phyloP scores from a whole-genome alignment of 2,888 invertebrate genomes.

The Orgyia antiqua region DNA sequence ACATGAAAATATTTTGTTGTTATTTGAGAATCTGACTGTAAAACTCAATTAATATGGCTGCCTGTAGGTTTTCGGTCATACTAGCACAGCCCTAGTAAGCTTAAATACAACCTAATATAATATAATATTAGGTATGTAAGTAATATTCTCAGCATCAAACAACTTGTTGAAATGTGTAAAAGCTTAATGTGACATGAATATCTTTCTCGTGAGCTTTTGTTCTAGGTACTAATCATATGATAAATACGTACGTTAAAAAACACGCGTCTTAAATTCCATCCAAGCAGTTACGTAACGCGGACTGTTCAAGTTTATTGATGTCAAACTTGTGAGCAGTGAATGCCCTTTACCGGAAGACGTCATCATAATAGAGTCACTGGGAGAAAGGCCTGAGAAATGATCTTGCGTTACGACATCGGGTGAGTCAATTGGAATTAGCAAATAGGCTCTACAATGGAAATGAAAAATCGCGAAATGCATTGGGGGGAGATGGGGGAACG shows the following conservation, averaged over 20 bases:
- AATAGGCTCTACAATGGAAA: constrained; percentile 60
- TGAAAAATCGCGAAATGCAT: constrained; percentile 73
- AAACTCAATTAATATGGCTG: no score
- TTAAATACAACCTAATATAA: no score
- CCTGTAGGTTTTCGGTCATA: no score
- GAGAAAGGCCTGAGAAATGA: constrained; percentile 62
- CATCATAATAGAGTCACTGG: constrained; percentile 29
- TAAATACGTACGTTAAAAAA: constrained; percentile 8
- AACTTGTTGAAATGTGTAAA: no score
- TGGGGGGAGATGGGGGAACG: constrained; percentile 29
- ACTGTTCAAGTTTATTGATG: constrained; percentile 28
- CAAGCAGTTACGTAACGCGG: constrained; percentile 14
- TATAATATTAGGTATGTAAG: no score
- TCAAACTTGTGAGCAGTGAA: constrained; percentile 36
- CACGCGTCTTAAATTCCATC: constrained; percentile 6
- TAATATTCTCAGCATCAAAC: no score
- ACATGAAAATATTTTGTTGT: no score
- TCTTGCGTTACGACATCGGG: constrained; percentile 57
- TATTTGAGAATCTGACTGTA: no score
- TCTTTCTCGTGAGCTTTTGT: no score
- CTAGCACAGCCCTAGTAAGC: no score
- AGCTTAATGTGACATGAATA: no score
- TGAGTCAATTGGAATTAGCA: constrained; percentile 55
- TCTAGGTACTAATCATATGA: no score
- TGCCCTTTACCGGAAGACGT: constrained; percentile 52